Evolutionary conservation across 2,888 invertebrate species (phyloP), one percentile per base, ranked within the genome.

Genomic region (Amiota communis): DNA sequence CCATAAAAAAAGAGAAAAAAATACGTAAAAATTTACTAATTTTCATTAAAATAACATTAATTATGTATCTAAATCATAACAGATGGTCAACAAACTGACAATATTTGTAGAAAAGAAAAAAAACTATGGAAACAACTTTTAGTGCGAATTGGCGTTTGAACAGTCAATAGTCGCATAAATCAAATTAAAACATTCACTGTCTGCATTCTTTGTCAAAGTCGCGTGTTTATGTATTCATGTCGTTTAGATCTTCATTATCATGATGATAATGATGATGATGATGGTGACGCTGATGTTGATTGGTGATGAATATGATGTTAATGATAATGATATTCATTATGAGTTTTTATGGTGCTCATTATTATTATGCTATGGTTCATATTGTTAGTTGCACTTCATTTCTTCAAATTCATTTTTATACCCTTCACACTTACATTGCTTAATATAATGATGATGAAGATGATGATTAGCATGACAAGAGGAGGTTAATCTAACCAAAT

Each of bases 131-230:
- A 12, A 59, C 36, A 36, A 36, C 3, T 36, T n/a, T 36, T 36
- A 36, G 36, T 36, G 36, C 36, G 36, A 36, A 36, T 6, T 36
- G 36, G 6, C 36, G 2, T 36, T 36, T 36, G 36, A 36, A 36
- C 36, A 36, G 36, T 36, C 3, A 36, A 36, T 4, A 36, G 36
- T 36, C 36, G 8, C 36, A 36, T 36, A 36, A 36, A 36, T 36
- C 36, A 47, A 64, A 64, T 46, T 15, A n/a, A 46, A 15, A 15
- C 46, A 17, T 59, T 59, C n/a, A 46, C 12, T 63, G 36, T 51
- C 51, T 67, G 70, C 71, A 77, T 79, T 72, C 74, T 75, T 79
- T 80, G 82, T 82, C 79, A 84, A 80, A 80, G 81, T 75, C 77
- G 74, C 70, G 71, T 49, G 56, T 64, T 48, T 9, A 49, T 51